Conservation (phyloP, 2,113 vertebrate genomes). For the Plectropomus leopardus region DNA sequence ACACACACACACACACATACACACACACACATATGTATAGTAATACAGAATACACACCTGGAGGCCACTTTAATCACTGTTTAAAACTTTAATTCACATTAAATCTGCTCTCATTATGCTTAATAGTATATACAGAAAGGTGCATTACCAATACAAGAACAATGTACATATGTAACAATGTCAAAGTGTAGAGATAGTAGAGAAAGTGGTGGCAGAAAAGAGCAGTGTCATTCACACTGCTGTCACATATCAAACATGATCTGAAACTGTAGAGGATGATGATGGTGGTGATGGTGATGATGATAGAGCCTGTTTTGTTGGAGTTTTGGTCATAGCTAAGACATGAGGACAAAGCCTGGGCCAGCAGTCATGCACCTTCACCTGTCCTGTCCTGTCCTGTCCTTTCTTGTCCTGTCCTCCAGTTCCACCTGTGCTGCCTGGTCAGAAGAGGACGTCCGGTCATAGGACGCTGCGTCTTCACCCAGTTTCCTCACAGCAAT, state of each 20-base stretch:
- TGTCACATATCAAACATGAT: constrained; percentile 36
- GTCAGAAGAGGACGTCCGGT: no score
- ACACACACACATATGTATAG: no score
- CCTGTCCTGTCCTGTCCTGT: neutral
- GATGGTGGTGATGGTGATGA: neutral
- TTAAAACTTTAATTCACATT: constrained; percentile 82
- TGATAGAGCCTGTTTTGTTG: neutral
- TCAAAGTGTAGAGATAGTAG: constrained; percentile 16
- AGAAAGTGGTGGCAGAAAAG: constrained; percentile 47
- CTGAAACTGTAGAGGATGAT: neutral
- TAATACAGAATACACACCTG: constrained; percentile 18
- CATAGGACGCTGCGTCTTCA: neutral
- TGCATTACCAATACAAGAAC: constrained; percentile 73
- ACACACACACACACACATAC: no score
- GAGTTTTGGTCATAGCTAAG: constrained; percentile 25
- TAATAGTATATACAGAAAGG: constrained; percentile 80
- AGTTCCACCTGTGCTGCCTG: no score
- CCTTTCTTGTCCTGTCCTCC: no score
- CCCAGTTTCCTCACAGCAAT: neutral
- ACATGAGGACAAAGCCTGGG: constrained; percentile 27
- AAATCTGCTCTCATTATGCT: constrained; percentile 68
- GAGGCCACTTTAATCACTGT: constrained; percentile 45
- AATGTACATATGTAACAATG: constrained; percentile 63
- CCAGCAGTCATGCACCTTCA: constrained; percentile 49
- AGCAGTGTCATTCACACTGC: constrained; percentile 20